Evolutionary conservation across 2,113 vertebrate species (phyloP).

Genomic region (Silurus asotus): DNA sequence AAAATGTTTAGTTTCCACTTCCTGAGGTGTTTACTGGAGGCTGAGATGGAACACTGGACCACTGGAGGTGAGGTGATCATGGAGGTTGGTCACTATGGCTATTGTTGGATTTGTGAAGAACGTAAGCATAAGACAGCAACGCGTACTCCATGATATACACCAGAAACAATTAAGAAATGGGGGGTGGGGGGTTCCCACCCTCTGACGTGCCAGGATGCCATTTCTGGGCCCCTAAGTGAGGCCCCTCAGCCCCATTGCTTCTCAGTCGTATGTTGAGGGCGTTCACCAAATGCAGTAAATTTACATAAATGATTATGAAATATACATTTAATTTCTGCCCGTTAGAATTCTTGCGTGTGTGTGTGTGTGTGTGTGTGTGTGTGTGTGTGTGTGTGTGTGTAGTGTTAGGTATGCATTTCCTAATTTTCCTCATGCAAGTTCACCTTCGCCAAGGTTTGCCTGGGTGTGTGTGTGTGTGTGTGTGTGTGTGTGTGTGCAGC

Average conservation of each 20-base stretch:
- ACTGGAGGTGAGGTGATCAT: not conserved
- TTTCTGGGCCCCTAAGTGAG: too few relatives aligned
- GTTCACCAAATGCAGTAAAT: too few relatives aligned
- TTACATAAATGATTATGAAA: not conserved
- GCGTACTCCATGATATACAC: too few relatives aligned
- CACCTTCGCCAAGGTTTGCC: conserved; percentile 55
- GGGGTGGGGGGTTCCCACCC: too few relatives aligned
- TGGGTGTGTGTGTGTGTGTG: conserved; percentile 49
- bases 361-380: not conserved
- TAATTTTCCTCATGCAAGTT: conserved; percentile 18
- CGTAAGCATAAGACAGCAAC: too few relatives aligned
- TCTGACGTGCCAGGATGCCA: too few relatives aligned
- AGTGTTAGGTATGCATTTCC: not conserved
- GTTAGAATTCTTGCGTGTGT: too few relatives aligned
- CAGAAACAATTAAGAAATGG: too few relatives aligned
- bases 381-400: not conserved
- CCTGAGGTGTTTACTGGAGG: not conserved
- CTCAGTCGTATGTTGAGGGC: too few relatives aligned
- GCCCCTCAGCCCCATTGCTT: too few relatives aligned
- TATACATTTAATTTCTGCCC: not conserved
- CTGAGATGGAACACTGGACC: too few relatives aligned
- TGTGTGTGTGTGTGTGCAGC: conserved; percentile 12
- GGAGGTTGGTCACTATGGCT: not conserved
- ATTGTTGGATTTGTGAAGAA: not conserved
- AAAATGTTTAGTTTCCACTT: not conserved